Base-by-base conservation (phyloP, 2,888 invertebrate species). In the Drosophila limbata region DNA sequence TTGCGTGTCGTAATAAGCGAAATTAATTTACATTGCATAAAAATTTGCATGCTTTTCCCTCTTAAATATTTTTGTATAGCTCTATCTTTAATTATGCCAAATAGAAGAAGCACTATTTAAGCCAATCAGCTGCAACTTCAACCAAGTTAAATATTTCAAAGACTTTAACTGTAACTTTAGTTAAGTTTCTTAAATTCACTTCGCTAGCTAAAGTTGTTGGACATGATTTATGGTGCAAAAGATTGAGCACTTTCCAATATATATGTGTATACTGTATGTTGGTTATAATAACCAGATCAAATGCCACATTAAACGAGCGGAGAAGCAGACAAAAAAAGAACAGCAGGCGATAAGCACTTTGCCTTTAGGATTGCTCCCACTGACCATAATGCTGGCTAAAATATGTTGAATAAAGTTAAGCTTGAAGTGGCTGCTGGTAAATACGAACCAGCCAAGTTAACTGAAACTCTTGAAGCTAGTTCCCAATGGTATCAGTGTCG, bases 21-120 rank as follows among this genome's bases (percentile, higher is more conserved):
- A 77, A 84, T 84, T 70, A 84, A 87, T 85, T 85, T 85, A 81
- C 85, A 88, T 80, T 59, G 73, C 74, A 57, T 60, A 72, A 45
- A 50, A 48, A 60, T 60, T 62, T 60, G 40, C 19, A 59, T 50
- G 21, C 60, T 60, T 42, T 56, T 52, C 6, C 48, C 37, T 9
- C 10, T 10, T n/a, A 10, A 11, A 33, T 15, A 33, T 6, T 13
- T 11, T 17, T 48, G 13, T 47, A 48, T 8, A 31, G n/a, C 17
- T 50, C 39, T 25, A 5, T 33, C 44, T 63, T 69, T 63, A 80
- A 83, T 86, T 88, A 71, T 52, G 56, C 62, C 31, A 55, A 69
- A 47, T 15, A 48, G 5, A 9, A 13, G 17, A 19, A 45, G 28
- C 17, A 31, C 6, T 28, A 55, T 66, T 72, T 59, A 67, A 62